Conservation (phyloP, 2,888 invertebrate species). For the Heliconius hortense region DNA sequence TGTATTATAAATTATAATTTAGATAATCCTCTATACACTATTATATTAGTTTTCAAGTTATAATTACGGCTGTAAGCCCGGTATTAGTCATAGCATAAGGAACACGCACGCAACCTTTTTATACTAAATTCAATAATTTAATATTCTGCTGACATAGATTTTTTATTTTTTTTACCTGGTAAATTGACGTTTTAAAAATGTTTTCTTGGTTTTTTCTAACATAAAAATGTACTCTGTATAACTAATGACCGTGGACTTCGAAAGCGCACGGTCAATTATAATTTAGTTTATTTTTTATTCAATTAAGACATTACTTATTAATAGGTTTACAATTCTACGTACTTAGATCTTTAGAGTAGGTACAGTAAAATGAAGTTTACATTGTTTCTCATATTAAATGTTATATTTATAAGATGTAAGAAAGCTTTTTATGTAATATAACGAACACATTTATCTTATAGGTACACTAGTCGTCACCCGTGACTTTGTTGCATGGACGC, state of each 20-base stretch:
- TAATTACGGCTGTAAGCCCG: background rate
- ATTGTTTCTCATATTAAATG: background rate
- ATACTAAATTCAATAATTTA: background rate
- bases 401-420: background rate
- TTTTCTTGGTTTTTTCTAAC: background rate
- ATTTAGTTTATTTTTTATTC: constrained; percentile 7
- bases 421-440: too few species aligned
- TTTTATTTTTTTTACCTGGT: background rate
- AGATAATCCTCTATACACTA: too few species aligned
- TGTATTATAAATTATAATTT: too few species aligned
- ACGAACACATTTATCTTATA: too few species aligned
- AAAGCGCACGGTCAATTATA: constrained; percentile 2
- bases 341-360: background rate
- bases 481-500: background rate
- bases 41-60: background rate
- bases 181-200: background rate
- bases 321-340: constrained; percentile 3
- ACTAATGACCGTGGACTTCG: constrained; percentile 9
- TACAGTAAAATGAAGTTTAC: background rate
- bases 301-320: constrained; percentile 7
- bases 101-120: background rate
- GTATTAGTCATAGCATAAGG: too few species aligned
- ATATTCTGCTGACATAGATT: background rate
- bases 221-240: background rate
- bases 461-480: background rate